Evolutionary conservation across 1,140 invertebrate species (phyloP).

Genomic region (Sesamia nonagrioides): DNA sequence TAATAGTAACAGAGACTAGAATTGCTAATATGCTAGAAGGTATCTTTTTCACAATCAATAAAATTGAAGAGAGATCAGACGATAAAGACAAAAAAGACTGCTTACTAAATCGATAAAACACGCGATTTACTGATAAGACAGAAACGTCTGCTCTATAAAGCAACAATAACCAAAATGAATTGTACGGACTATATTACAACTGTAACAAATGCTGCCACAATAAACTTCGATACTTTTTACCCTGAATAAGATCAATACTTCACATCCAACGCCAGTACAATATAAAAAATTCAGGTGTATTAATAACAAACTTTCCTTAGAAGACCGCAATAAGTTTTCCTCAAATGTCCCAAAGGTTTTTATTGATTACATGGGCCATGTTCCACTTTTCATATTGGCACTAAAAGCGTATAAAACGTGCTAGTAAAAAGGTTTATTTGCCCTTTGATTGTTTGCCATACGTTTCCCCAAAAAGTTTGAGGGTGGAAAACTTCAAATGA

Average conservation of each 20-base stretch:
- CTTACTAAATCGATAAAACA: too few species aligned
- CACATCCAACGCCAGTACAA: not conserved
- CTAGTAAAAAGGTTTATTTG: conserved; percentile 70
- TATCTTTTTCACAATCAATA: too few species aligned
- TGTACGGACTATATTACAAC: not conserved
- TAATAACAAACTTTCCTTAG: conserved; percentile 39
- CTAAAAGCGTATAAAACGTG: conserved; percentile 73
- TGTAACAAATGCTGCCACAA: not conserved
- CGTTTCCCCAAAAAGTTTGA: conserved; percentile 59
- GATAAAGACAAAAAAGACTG: too few species aligned
- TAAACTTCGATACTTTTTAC: not conserved
- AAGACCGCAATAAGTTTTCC: conserved; percentile 31
- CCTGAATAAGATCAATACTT: conserved; percentile 23
- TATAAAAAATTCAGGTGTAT: conserved; percentile 43
- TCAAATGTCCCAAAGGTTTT: conserved; percentile 54
- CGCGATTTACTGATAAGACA: too few species aligned
- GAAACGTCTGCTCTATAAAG: not conserved
- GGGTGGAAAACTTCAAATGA: conserved; percentile 49
- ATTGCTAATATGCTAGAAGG: too few species aligned
- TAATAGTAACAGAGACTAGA: too few species aligned
- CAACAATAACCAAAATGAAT: not conserved
- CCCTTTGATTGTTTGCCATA: conserved; percentile 79
- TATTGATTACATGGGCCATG: conserved; percentile 66
- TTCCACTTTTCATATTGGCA: conserved; percentile 61
- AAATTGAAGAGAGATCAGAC: too few species aligned